Evolutionary conservation across 2,113 vertebrate genomes (phyloP).

Genomic region (Cavia aperea): DNA sequence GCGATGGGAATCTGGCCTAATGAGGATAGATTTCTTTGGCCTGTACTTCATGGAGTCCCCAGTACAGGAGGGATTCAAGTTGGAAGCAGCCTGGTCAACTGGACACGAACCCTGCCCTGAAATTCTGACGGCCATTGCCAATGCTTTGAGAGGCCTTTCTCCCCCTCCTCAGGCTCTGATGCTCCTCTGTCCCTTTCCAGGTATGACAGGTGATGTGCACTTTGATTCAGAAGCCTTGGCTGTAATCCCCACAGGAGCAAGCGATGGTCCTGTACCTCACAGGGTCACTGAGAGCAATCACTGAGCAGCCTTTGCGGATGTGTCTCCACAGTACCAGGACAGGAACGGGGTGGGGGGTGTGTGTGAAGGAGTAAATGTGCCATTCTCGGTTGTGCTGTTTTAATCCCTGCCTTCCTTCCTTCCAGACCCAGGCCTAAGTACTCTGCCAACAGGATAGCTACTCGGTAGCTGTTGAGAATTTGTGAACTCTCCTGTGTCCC

Average conservation of each 20-base stretch:
- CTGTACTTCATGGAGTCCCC: neutral
- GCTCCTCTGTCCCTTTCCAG: neutral
- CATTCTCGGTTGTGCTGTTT: neutral
- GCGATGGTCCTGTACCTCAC: fast-evolving
- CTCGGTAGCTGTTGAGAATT: neutral
- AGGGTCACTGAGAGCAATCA: neutral
- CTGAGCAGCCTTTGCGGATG: too few relatives aligned
- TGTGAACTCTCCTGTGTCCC: neutral
- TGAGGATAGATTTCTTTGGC: conserved; percentile 27
- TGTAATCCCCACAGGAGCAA: neutral
- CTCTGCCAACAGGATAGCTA: neutral
- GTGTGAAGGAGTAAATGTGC: neutral
- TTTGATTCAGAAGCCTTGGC: neutral
- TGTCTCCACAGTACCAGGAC: neutral
- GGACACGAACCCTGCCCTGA: neutral
- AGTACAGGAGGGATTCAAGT: neutral
- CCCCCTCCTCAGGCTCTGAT: neutral
- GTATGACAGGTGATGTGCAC: neutral
- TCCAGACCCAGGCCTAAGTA: neutral
- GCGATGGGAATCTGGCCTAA: neutral
- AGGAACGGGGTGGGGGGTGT: neutral
- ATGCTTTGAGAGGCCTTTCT: neutral
- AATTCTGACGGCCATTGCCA: neutral
- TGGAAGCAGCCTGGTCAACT: neutral
- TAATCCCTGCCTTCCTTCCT: neutral